Base-by-base conservation (phyloP, 2,113 vertebrate species). In the Neolamprologus sp. region DNA sequence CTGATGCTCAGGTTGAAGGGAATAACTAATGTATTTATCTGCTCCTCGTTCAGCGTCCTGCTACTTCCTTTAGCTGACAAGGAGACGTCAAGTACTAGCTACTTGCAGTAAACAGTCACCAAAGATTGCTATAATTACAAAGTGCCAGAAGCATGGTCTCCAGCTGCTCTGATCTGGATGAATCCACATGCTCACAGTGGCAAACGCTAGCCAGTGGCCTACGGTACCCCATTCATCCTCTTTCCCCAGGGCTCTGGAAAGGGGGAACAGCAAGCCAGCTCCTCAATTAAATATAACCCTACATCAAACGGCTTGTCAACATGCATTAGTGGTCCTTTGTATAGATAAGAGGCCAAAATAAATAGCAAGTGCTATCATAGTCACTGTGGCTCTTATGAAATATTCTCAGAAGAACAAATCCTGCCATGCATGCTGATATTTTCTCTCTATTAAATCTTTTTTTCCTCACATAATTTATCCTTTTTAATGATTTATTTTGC, bases 231-330 rank as follows among this genome's bases (percentile, higher is more conserved):
- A 54, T 90, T 86, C 81, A 55, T 71, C 84, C 75, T 53, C 63
- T 35, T 71, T 53, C 73, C 80, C 73, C 21, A 14, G 42, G 83
- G 89, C 79, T 90, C 82, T 73, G 81, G 68, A 60, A 80, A 53
- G 65, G 63, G 83, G 89, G 86, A 35, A 55, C 45, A 45, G 57
- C 83, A 58, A 91, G 90, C 90, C 93, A 93, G 90, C 92, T 92
- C 85, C 89, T 94, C 93, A 94, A 95, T 96, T 95, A 95, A 96
- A 95, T 93, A 93, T 94, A 95, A 93, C 92, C 94, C 92, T 82
- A 94, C 95, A 96, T 96, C 94, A 96, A 95, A 96, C 92, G 17
- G 86, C 75, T 91, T 95, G 95, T 95, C 95, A 95, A 89, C 93
- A 89, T 94, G 93, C 88, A 92, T 96, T 96, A 96, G 92, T 85